Evolutionary conservation across 2,888 invertebrate species (phyloP).

Genomic region (Prosapia bicincta): DNA sequence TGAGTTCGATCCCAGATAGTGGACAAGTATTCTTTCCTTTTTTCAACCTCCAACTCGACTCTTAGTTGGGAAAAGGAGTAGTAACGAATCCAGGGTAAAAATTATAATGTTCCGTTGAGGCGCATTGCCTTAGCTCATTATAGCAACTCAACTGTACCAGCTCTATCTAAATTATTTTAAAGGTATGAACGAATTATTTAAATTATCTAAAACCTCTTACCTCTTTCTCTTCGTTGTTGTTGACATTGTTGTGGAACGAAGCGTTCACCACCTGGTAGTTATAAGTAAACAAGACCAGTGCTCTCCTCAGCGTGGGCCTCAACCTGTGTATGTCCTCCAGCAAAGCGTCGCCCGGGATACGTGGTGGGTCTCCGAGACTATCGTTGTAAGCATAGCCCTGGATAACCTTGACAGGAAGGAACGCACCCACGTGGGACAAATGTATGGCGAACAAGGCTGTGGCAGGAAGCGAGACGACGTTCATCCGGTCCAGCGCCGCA

Average conservation of each 20-base stretch:
- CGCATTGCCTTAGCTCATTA: no score
- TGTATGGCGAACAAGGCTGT: background rate
- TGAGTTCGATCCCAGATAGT: no score
- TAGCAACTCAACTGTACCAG: no score
- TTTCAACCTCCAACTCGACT: no score
- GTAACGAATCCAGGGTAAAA: no score
- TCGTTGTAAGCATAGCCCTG: background rate
- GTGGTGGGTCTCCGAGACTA: background rate
- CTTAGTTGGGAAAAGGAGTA: no score
- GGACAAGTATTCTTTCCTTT: no score
- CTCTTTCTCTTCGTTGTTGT: background rate
- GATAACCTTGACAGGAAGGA: background rate
- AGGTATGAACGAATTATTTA: no score
- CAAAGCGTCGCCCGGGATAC: background rate
- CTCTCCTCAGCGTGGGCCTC: background rate
- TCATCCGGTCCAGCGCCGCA: background rate
- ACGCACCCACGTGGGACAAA: background rate
- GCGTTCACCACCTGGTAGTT: background rate
- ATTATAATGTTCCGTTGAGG: no score
- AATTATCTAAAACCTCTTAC: background rate
- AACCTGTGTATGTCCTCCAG: background rate
- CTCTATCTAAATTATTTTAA: no score
- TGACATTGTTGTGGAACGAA: background rate
- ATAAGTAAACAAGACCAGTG: background rate
- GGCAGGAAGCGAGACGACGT: background rate